A percentile compares a stretch with the other conserved stretches of the same genome.
These are phyloP conservation scores for Aeoliscus strigatus DNA, from an alignment of 2,797 vertebrate genomes.

Conservation along the genomic window DNA sequence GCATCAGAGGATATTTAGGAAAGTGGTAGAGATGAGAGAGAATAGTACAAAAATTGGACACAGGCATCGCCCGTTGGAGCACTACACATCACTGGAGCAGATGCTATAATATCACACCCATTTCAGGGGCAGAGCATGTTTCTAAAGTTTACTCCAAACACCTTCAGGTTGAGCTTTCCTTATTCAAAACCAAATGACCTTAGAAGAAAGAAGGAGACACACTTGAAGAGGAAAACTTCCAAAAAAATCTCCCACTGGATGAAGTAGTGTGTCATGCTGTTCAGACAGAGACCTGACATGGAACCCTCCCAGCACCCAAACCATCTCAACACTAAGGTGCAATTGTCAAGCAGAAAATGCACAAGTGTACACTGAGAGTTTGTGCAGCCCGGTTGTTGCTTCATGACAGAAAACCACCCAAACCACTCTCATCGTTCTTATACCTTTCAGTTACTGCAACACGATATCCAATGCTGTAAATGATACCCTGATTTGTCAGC, in stretches of 20 bases:
- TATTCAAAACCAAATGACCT: slow-evolving; percentile 39
- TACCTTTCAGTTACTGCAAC: slow-evolving; percentile 3
- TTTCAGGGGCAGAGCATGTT: slow-evolving; percentile 12
- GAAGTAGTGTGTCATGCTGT: slow-evolving; percentile 99
- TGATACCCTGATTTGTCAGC: no score
- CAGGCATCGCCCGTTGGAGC: slow-evolving; percentile 9
- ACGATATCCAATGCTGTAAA: not conserved
- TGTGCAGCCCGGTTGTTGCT: slow-evolving; percentile 48
- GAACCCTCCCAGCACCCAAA: slow-evolving; percentile 49
- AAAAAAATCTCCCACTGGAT: slow-evolving; percentile 74
- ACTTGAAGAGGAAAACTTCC: slow-evolving; percentile 61
- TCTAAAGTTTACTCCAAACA: slow-evolving; percentile 32
- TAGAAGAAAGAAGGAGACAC: slow-evolving; percentile 9
- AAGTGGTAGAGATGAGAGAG: slow-evolving; percentile 4
- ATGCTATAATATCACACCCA: no score
- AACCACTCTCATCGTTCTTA: slow-evolving; percentile 5
- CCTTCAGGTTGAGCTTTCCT: slow-evolving; percentile 12
- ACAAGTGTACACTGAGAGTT: slow-evolving; percentile 35
- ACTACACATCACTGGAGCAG: slow-evolving; percentile 9
- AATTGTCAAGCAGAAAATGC: slow-evolving; percentile 39
- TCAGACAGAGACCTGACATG: slow-evolving; percentile 73
- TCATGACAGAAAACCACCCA: slow-evolving; percentile 65
- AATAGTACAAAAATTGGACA: no score
- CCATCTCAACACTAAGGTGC: slow-evolving; percentile 55
- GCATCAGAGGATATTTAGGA: slow-evolving; percentile 21